Evolutionary conservation across 1,140 invertebrate genomes (phyloP), one percentile per base, ranked within the genome.

Genomic region (Drosophila bocki): DNA sequence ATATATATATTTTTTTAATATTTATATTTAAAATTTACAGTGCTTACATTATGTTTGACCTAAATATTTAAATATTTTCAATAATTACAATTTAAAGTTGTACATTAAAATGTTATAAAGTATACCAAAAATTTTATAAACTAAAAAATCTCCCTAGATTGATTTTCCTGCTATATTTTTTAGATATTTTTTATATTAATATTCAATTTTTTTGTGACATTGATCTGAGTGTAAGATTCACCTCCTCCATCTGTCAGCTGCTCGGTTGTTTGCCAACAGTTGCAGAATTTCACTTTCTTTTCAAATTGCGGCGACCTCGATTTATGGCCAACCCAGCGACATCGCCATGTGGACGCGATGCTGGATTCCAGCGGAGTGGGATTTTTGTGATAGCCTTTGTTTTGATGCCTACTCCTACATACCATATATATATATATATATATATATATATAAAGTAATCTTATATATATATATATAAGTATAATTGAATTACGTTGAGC

Each of bases 241-340:
- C 45, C 65, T 77, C 59, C 71, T 75, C 65, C 75, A 83, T 79
- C 63, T 67, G 68, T 82, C 80, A 82, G 80, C 79, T 82, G 79
- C 80, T 71, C 61, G 68, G n/a, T 26, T 48, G 58, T 71, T 67
- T 51, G 72, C 51, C 75, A 87, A 77, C 83, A 67, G 80, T 83
- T 87, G 83, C 82, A 88, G 85, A 88, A 88, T 88, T 88, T 88
- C 85, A 88, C 85, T 88, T 88, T 88, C 85, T 90, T 88, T 90
- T 80, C 70, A 90, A 90, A 81, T 87, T 87, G 76, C 83, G 84
- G 60, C 80, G 82, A 86, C 82, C 83, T 80, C 85, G 64, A 88
- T 88, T 81, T 82, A 85, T 82, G 64, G 64, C 82, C 74, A 84
- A 78, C 72, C 39, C 68, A 61, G 45, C 48, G 68, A 75, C 69